Base-by-base conservation (phyloP, 2,113 vertebrate species). In the Cygnus atratus region DNA sequence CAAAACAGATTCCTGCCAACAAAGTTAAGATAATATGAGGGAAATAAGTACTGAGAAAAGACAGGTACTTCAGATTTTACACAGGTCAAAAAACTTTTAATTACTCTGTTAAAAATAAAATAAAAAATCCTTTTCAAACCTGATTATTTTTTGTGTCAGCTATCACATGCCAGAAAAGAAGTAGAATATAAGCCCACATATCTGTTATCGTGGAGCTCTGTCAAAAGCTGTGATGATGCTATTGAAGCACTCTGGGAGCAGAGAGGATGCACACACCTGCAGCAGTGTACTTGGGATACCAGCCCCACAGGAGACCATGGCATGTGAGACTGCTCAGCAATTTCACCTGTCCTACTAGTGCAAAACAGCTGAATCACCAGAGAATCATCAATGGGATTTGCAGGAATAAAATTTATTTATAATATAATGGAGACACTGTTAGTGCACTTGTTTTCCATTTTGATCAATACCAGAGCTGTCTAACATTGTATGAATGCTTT, bases 391-490 rank as follows among this genome's bases (percentile, higher is more conserved):
- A 25, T 44, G 19, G 10, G 31, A 63, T 62, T 79, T 75, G 9
- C 28, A 88, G 78, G 68, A 93, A 91, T 79, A 70, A n/a, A 80
- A 79, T 85, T 87, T 28, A 13, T 58, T 70, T 93, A 72, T 55
- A 95, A 82, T 37, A 15, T 79, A 87, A 92, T 58, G 41, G 39
- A 58, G 63, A 70, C 39, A 58, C 1, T 48, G 44, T 62, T 87
- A 66, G n/a, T 62, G 67, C 54, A 50, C 37, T 6, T 0, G 0
- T 85, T 95, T 79, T 85, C 55, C 87, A 26, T 80, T 94, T 92
- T 85, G 67, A 91, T 88, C 82, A 91, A 31, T 68, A 83, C 13
- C n/a, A 80, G 67, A 80, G 28, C 78, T 94, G 81, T 73, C 93
- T 83, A 86, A 76, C 39, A 77, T 29, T 63, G 50, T 61, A 59